These are phyloP conservation scores for Ips nitidus DNA, from an alignment of 1,140 invertebrate genomes.

Conservation along the genomic window DNA sequence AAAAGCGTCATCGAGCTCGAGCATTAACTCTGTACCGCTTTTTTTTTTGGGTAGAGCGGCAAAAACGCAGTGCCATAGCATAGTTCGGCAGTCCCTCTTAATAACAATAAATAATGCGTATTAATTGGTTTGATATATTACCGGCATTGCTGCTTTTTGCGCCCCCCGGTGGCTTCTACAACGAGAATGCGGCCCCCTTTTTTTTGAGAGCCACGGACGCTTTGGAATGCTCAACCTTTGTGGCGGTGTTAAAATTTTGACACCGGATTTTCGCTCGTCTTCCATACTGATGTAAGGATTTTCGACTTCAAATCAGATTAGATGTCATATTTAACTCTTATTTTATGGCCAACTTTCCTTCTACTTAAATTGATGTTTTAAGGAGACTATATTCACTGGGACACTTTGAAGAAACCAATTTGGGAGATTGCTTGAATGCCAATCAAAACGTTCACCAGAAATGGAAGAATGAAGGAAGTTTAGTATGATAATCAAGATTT, in stretches of 20 bases:
- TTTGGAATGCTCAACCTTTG: conserved; percentile 1
- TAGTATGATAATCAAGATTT: too few species aligned
- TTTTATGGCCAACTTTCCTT: not conserved
- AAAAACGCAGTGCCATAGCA: conserved; percentile 17
- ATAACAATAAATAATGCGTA: conserved; percentile 36
- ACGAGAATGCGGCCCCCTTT: conserved; percentile 17
- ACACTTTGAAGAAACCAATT: too few species aligned
- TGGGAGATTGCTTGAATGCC: too few species aligned
- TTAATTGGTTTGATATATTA: conserved; percentile 37
- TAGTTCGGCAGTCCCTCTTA: conserved; percentile 33
- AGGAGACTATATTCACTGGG: too few species aligned
- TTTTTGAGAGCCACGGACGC: not conserved
- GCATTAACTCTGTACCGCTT: conserved; percentile 28
- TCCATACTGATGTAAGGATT: conserved; percentile 16
- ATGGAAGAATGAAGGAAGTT: too few species aligned
- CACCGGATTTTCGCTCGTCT: conserved; percentile 14
- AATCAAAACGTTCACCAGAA: too few species aligned
- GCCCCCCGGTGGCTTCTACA: conserved; percentile 11
- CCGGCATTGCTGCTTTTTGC: conserved; percentile 27
- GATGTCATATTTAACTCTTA: conserved; percentile 14
- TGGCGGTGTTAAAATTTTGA: conserved; percentile 28
- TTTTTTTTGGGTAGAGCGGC: conserved; percentile 4
- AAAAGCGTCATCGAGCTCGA: conserved; percentile 21
- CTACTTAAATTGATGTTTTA: too few species aligned
- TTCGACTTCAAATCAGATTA: not conserved